Evolutionary conservation across 2,113 vertebrate genomes (phyloP).

Genomic region (Laticauda laticaudata): DNA sequence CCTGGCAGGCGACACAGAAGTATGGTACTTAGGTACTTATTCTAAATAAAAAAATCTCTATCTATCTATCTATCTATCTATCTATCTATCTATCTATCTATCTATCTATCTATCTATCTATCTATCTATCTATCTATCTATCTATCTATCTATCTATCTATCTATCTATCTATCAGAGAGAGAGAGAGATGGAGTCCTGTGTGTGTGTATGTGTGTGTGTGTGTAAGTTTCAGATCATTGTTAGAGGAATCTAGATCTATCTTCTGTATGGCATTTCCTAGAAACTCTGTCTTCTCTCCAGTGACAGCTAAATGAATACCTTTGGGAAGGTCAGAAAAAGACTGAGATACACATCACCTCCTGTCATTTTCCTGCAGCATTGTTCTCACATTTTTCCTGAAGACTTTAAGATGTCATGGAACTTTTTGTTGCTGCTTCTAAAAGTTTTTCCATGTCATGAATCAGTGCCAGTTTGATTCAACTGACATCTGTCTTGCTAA

Average conservation of each 20-base stretch:
- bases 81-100: no score
- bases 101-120: no score
- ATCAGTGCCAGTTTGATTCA: conserved; percentile 14
- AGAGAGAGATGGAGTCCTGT: no score
- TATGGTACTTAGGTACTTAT: no score
- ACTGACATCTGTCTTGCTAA: conserved; percentile 10
- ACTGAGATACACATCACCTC: not conserved
- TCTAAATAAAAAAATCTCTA: no score
- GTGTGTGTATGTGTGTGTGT: no score
- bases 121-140: no score
- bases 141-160: no score
- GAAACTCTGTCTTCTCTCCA: not conserved
- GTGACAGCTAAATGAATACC: not conserved
- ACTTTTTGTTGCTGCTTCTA: conserved; percentile 6
- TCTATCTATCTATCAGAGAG: no score
- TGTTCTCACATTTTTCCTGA: not conserved
- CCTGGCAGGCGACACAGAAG: not conserved
- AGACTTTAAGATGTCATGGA: not conserved
- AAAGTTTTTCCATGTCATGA: not conserved
- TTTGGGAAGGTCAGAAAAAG: not conserved
- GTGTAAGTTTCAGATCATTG: not conserved
- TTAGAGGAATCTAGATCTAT: not conserved
- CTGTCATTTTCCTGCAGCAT: not conserved
- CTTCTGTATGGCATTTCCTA: not conserved
- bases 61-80: no score